Base-by-base conservation (phyloP, 2,113 vertebrate species). In the Myotis yumanensis region DNA sequence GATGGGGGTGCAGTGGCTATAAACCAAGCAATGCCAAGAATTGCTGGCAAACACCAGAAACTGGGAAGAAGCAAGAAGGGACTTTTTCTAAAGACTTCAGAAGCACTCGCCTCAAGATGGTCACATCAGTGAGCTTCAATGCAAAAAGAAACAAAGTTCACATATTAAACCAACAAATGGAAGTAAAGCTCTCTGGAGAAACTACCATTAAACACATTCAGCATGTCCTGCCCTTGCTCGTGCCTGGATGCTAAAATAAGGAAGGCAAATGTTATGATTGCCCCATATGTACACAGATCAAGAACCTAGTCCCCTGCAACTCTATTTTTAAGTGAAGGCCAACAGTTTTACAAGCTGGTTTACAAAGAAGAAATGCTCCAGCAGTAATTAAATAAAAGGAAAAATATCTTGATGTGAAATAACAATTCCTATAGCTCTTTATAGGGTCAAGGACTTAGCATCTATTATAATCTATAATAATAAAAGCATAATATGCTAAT, bases 131-230 rank as follows among this genome's bases (percentile, higher is more conserved):
- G 57, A 6, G 7, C 35, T 81, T 18, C 0, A 72, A 15, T 25
- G 20, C 54, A 51, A n/a, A n/a, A 88, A 62, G 46, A 68, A 93
- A 46, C 11, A 75, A 91, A 88, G 57, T 30, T 68, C 15, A 59
- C 16, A 52, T 18, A 37, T 66, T 4, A 43, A 92, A 68, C 16
- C 28, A 57, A 73, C 32, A 48, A 62, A 52, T 90, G 8, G 9
- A 64, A 77, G 30, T 40, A 62, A 92, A 83, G 14, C 32, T 88
- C 52, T 90, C 81, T 40, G 85, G 52, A 82, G 73, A 80, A 92
- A 72, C 4, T 46, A 77, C 10, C 18, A 2, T 28, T 30, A 76
- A 52, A 46, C 7, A 54, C 64, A 9, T 22, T 77, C 35, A 82
- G 40, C 48, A 11, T 14, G 23, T 9, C 28, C 88, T 22, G 25